Base-by-base conservation (phyloP, 2,797 vertebrate species). In the Sebastes nivosus region DNA sequence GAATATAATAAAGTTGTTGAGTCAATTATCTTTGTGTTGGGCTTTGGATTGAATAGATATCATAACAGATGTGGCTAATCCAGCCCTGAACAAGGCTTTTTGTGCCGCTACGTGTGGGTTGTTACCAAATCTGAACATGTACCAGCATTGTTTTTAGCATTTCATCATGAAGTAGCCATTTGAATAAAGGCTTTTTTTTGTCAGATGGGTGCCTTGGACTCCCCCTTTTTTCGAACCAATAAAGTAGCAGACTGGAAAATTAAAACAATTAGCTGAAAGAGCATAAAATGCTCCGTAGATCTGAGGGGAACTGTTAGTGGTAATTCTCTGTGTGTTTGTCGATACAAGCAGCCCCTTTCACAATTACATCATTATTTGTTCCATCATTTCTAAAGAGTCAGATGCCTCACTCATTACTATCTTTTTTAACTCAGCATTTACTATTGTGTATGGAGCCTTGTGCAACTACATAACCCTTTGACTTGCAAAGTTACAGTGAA, bases 401-500 rank as follows among this genome's bases (percentile, higher is more conserved):
- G 30, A 25, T 13, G 20, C 5, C 12, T 9, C 7, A 13, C 22
- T 16, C 10, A 63, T 38, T 25, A 58, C 18, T 25, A 3, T 27
- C 5, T 34, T 52, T 60, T 55, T 57, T 24, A 30, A 38, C 24
- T 29, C 18, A 50, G 18, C 30, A 8, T 68, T 57, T 29, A 60
- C 6, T 69, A 2, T 11, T 20, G 36, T 36, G 1, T n/a, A 32
- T 46, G 24, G 7, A 59, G 24, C 3, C 18, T 27, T 46, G 50
- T 50, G 13, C 10, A 38, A 8, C 46, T 71, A 6, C 30, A 6
- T 36, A 42, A 71, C 32, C 22, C 42, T 65, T 54, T 71, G 32
- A 61, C 36, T 29, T 50, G 10, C 38, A 78, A 79, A 83, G 55
- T 78, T 61, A 13, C 4, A 18, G 50, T 14, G 18, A 72, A 74